Evolutionary conservation across 2,113 vertebrate species (phyloP), one percentile per base, ranked within the genome.

Genomic region (Nerophis ophidion): DNA sequence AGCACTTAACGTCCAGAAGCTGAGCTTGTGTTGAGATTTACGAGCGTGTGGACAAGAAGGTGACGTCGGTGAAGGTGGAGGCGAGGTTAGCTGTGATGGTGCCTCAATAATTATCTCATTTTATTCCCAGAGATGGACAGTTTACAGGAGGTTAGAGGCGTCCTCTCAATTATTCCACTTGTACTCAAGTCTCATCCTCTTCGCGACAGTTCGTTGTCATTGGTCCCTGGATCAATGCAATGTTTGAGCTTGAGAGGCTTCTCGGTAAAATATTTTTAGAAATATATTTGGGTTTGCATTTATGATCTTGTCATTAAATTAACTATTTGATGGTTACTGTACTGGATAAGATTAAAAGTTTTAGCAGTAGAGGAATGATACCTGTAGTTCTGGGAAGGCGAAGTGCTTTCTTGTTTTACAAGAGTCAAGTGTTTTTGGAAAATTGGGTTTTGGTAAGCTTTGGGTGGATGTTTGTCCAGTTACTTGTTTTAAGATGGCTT

Each of bases 101-200:
- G 80, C 78, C 61, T 86, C 84, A 81, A 87, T 89, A 89, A 88
- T 90, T 89, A 89, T 84, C 87, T 90, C 87, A 89, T 89, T 87
- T 88, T 89, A 88, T 90, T 88, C 86, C 87, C 80, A 77, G 79
- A 84, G 85, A 87, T 77, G 66, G 86, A 84, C 80, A 76, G 70
- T 86, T 81, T 77, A 77, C 81, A 75, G 60, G 80, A 77, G 82
- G 82, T 84, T 76, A 86, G 80, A 84, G 86, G 80, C 83, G 72
- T 75, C 74, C 72, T 79, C 80, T 80, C 81, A 78, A 80, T 85
- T 84, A 82, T 84, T 80, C 76, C 75, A 59, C 33, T 26, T 66
- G 46, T 7, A 52, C 15, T 15, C 36, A 34, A 19, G 11, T 46
- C 70, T 7, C 58, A 47, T 46, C 12, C 58, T 61, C 75, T 49